phyloP scores from a whole-genome alignment of 2,888 invertebrate genomes.

The Adela reaumurella region DNA sequence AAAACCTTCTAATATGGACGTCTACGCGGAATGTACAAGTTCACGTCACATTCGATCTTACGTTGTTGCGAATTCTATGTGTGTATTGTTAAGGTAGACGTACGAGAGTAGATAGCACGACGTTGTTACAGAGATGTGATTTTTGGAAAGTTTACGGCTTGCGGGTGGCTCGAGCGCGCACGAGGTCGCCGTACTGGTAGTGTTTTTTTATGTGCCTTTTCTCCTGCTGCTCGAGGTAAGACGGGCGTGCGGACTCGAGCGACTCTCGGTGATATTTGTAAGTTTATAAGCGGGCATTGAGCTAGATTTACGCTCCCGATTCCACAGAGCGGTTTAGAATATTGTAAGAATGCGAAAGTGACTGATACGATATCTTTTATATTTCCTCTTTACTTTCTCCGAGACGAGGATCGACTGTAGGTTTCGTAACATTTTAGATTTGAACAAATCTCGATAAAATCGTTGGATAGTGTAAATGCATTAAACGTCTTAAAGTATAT shows the following conservation, averaged over 20 bases:
- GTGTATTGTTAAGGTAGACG: neutral
- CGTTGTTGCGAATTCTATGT: neutral
- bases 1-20: neutral
- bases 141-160: neutral
- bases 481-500: neutral
- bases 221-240: neutral
- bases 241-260: neutral
- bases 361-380: neutral
- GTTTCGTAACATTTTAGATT: neutral
- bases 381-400: neutral
- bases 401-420: neutral
- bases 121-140: neutral
- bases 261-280: neutral
- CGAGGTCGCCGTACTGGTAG: neutral
- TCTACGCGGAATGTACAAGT: neutral
- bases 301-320: neutral
- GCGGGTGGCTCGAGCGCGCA: neutral
- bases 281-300: conserved; percentile 1
- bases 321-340: neutral
- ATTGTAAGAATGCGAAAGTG: neutral
- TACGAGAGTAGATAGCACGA: neutral
- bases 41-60: neutral
- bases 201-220: conserved; percentile 2
- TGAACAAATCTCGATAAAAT: neutral
- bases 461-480: neutral